These are phyloP conservation scores for Apostichopus californicus DNA, from an alignment of 35 echinoderm and acorn worm genomes.

Conservation along the genomic window DNA sequence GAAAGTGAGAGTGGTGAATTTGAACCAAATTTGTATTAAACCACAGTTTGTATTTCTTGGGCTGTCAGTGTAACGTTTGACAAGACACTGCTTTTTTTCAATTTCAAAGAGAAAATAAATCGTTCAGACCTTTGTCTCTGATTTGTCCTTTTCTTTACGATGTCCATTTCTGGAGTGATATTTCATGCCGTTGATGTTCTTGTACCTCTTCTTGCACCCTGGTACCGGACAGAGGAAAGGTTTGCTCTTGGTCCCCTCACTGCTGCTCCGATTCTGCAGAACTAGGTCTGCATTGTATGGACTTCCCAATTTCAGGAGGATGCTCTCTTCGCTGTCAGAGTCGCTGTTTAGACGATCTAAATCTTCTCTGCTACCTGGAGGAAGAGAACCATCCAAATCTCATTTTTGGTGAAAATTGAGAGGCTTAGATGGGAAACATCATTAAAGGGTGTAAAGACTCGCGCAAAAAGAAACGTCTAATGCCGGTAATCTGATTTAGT, in stretches of 20 bases:
- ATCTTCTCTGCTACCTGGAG: slow-evolving; percentile 79
- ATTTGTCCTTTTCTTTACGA: slow-evolving; percentile 79
- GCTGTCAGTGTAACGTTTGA: no score
- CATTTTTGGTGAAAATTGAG: no score
- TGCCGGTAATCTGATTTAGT: no score
- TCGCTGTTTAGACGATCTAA: slow-evolving; percentile 74
- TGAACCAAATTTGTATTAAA: no score
- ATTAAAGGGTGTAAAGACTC: no score
- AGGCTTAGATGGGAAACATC: no score
- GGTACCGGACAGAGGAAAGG: slow-evolving; percentile 94
- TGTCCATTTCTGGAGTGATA: slow-evolving; percentile 99
- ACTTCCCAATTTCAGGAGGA: slow-evolving; percentile 81
- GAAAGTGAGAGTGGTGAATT: no score
- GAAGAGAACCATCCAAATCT: no score
- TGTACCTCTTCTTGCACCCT: slow-evolving; percentile 98
- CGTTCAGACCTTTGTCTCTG: slow-evolving; percentile 33
- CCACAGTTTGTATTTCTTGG: no score
- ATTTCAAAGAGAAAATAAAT: neutral
- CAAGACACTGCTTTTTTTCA: no score
- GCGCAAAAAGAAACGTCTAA: no score
- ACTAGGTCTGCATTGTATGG: slow-evolving; percentile 87
- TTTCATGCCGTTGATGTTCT: slow-evolving; percentile 98
- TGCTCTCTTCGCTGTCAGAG: slow-evolving; percentile 88
- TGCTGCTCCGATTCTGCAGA: slow-evolving; percentile 66
- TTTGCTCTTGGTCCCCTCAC: slow-evolving; percentile 73